Evolutionary conservation across 2,888 invertebrate species (phyloP).

Genomic region (Ennomos fuscantarius): DNA sequence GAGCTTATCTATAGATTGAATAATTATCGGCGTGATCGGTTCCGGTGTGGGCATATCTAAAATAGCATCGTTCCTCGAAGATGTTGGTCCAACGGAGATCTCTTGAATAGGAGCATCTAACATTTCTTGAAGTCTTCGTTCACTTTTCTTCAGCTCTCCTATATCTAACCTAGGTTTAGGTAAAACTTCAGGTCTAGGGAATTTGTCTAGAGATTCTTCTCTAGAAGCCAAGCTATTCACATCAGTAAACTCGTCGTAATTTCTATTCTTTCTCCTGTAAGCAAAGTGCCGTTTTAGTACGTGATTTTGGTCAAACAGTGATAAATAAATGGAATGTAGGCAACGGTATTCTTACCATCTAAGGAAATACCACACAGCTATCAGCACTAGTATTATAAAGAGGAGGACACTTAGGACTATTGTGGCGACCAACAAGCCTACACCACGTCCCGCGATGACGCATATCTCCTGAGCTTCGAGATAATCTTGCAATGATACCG

Average conservation of each 20-base stretch:
- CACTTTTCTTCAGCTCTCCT: slow-evolving; percentile 70
- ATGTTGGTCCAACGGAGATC: slow-evolving; percentile 43
- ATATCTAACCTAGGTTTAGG: slow-evolving; percentile 65
- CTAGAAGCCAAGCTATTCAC: slow-evolving; percentile 62
- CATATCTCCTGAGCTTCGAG: slow-evolving; percentile 61
- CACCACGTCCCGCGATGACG: slow-evolving; percentile 59
- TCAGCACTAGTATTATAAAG: slow-evolving; percentile 63
- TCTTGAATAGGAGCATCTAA: slow-evolving; percentile 61
- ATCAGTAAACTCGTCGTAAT: slow-evolving; percentile 67
- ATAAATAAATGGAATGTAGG: slow-evolving; percentile 47
- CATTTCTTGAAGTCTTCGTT: slow-evolving; percentile 71
- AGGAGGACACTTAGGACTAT: slow-evolving; percentile 71
- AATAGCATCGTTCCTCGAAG: slow-evolving; percentile 49
- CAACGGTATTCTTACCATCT: slow-evolving; percentile 68
- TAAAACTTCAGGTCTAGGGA: slow-evolving; percentile 45
- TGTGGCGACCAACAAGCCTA: slow-evolving; percentile 70
- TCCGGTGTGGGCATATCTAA: slow-evolving; percentile 55
- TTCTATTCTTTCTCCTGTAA: slow-evolving; percentile 60
- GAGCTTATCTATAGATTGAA: slow-evolving; percentile 75
- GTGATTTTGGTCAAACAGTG: slow-evolving; percentile 33
- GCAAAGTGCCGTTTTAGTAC: slow-evolving; percentile 39
- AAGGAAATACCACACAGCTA: slow-evolving; percentile 65
- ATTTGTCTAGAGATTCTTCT: slow-evolving; percentile 49
- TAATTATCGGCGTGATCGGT: slow-evolving; percentile 60
- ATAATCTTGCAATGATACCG: slow-evolving; percentile 73